Conservation (phyloP, 2,797 vertebrate genomes). For the Sebastiscus albofasciatus region DNA sequence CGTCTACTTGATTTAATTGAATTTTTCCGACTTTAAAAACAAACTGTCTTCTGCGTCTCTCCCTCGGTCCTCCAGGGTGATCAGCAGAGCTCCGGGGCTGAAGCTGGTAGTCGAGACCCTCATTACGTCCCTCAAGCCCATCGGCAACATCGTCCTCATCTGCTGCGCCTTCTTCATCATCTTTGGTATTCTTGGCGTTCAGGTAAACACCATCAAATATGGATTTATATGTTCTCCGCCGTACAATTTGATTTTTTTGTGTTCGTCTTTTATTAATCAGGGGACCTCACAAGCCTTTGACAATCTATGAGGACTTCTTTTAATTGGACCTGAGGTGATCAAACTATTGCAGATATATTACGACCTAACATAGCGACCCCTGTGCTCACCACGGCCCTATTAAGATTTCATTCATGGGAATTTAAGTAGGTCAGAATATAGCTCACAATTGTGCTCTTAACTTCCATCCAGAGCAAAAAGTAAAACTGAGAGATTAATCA, state of each 20-base stretch:
- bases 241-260: background rate
- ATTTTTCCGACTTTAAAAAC: no score
- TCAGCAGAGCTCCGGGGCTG: conserved; percentile 96
- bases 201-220: conserved; percentile 82
- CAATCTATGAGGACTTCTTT: background rate
- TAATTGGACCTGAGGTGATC: background rate
- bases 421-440: background rate
- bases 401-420: background rate
- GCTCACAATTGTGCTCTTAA: background rate
- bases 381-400: background rate
- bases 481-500: background rate
- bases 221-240: background rate
- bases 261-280: background rate
- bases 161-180: conserved; percentile 99
- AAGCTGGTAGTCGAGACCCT: conserved; percentile 97
- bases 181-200: conserved; percentile 96
- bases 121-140: conserved; percentile 97
- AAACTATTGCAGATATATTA: background rate
- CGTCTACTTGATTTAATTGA: no score
- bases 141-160: conserved; percentile 97
- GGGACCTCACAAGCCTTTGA: background rate
- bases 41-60: background rate
- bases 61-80: conserved; percentile 83
- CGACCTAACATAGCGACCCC: background rate
- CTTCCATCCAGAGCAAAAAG: background rate